Conservation (phyloP, 2,888 invertebrate species). For the Epinotia ramella region DNA sequence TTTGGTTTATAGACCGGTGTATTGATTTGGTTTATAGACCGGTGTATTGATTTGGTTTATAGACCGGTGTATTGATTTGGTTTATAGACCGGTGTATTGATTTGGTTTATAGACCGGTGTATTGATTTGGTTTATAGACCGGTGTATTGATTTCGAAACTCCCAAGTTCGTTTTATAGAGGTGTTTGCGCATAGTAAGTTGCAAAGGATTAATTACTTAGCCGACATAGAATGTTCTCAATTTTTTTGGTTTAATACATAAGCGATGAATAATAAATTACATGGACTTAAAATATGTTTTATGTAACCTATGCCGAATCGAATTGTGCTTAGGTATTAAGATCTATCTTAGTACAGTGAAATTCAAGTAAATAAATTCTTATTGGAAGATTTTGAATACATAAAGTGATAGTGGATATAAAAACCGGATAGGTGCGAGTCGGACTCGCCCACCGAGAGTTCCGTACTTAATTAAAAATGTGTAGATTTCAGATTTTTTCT, state of each 20-base stretch:
- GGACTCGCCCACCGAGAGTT: too few relatives aligned
- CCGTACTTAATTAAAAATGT: too few relatives aligned
- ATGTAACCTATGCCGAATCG: not conserved
- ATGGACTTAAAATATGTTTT: not conserved
- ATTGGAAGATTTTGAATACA: too few relatives aligned
- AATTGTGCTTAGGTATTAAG: not conserved
- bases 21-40: too few relatives aligned
- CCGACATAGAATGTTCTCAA: conserved; percentile 54
- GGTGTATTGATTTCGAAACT: not conserved
- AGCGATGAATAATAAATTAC: conserved; percentile 8
- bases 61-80: too few relatives aligned
- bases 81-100: not conserved
- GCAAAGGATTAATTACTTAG: conserved; percentile 76
- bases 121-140: not conserved
- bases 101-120: conserved; percentile 46
- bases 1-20: conserved; percentile 49
- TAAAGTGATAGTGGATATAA: too few relatives aligned
- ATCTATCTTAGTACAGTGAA: too few relatives aligned
- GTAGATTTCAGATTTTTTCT: too few relatives aligned
- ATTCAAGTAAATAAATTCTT: too few relatives aligned
- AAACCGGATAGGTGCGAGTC: too few relatives aligned
- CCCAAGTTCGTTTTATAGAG: conserved; percentile 23
- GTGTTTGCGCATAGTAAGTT: conserved; percentile 65
- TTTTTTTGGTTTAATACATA: conserved; percentile 28
- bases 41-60: conserved; percentile 2